Base-by-base conservation (phyloP, 2,888 invertebrate genomes). In the Metalampra italica region DNA sequence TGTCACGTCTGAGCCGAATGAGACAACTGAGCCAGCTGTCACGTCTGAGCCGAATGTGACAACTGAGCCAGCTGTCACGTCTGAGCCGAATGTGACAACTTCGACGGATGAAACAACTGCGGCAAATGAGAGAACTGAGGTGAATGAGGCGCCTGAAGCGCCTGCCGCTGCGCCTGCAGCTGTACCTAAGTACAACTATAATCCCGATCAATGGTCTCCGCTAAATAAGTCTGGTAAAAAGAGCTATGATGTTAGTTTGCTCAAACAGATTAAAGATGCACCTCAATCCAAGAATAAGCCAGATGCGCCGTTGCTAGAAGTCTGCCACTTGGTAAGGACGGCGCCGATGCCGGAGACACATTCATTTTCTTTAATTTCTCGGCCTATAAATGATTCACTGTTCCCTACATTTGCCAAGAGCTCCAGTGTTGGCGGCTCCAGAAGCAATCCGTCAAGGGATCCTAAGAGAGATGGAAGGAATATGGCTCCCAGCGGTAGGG, bases 161-260 rank as follows among this genome's bases (percentile, higher is more conserved):
- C 43, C 45, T 3, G 40, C 59, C 1, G 13, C 61, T 11, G 22
- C 22, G 22, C 30, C 72, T 52, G 64, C 64, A n/a, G 77, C 78
- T 71, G 78, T 79, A 43, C 85, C 83, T 47, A 88, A 89, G 68
- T 87, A 89, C 66, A 86, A 83, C 59, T 89, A 89, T 58, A 69
- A 57, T 57, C 80, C 86, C 62, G 88, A 88, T 70, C 97, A 97
- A 83, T 97, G 97, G 97, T 95, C 96, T 60, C 97, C 97, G 1
- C 71, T 91, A 13, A 96, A 97, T 78, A 92, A 90, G 30, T 91
- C 91, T 56, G 97, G 97, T 1, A 95, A 94, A 71, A 96, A 94
- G 73, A 92, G 92, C 53, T 98, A 98, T 76, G 94, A 95, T 63
- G 91, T 94, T 55, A 94, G 94, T 12, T 94, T 97, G 71, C 89